Conservation (phyloP, 2,797 vertebrate genomes). For the Buphagus erythrorhynchus region DNA sequence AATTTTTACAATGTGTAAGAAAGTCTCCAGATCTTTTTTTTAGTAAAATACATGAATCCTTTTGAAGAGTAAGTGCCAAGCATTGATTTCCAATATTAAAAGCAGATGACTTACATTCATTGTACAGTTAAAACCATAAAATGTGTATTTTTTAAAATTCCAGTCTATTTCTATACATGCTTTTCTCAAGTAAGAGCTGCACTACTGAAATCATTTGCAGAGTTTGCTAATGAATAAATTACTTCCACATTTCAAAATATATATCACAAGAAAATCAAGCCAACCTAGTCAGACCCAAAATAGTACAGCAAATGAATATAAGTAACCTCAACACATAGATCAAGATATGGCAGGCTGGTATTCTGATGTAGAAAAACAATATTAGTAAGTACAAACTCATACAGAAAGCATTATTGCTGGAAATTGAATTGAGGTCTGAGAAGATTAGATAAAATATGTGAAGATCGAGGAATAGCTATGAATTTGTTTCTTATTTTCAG, state of each 20-base stretch:
- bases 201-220: neutral
- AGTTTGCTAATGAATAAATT: neutral
- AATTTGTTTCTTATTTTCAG: neutral
- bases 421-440: neutral
- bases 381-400: conserved; percentile 3
- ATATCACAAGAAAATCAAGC: neutral
- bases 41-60: neutral
- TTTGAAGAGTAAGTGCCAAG: neutral
- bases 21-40: neutral
- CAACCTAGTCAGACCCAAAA: neutral
- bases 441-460: neutral
- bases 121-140: neutral
- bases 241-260: neutral
- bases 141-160: neutral
- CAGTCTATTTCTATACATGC: neutral
- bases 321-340: neutral
- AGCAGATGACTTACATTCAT: neutral
- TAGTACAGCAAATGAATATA: neutral
- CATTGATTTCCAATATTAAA: neutral
- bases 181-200: neutral
- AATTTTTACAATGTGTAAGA: neutral
- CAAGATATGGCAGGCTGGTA: neutral
- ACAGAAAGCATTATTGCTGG: neutral
- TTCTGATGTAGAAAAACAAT: neutral
- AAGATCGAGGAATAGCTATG: neutral